phyloP scores from a whole-genome alignment of 2,113 vertebrate species.

The Toxotes chatareus region DNA sequence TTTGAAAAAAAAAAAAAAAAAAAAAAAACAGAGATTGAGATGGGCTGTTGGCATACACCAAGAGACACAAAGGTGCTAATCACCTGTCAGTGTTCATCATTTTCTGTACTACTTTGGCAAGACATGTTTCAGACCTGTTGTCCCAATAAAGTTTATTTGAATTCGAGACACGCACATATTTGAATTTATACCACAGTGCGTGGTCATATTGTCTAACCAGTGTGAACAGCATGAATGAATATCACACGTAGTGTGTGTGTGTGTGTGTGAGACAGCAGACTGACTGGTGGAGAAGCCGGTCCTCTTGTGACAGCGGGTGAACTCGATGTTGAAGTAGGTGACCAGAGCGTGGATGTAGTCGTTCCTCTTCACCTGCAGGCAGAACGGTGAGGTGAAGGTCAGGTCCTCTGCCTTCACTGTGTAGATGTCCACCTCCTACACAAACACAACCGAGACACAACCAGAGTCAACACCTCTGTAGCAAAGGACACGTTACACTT shows the following conservation, averaged over 20 bases:
- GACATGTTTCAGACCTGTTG: too few relatives aligned
- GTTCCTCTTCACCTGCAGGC: constrained; percentile 93
- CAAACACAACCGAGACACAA: background rate
- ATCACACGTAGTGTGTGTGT: background rate
- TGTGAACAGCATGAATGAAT: too few relatives aligned
- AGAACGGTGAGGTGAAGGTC: constrained; percentile 94
- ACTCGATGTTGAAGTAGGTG: constrained; percentile 97
- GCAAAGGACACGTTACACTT: background rate
- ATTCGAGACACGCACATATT: too few relatives aligned
- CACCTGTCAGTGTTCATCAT: too few relatives aligned
- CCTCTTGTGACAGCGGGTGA: constrained; percentile 94
- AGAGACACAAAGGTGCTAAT: too few relatives aligned
- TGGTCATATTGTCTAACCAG: too few relatives aligned
- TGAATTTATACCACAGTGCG: too few relatives aligned
- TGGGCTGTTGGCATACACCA: too few relatives aligned
- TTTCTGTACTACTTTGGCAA: too few relatives aligned
- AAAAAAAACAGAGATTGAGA: too few relatives aligned
- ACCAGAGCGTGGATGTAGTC: constrained; percentile 94
- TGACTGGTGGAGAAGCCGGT: constrained; percentile 95
- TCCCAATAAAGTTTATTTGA: too few relatives aligned
- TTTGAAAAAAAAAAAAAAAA: too few relatives aligned
- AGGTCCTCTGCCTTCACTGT: constrained; percentile 94
- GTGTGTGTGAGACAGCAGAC: constrained; percentile 30
- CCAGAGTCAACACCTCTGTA: background rate
- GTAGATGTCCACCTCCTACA: constrained; percentile 95